Base-by-base conservation (phyloP, 2,113 vertebrate genomes). In the Dendropsophus ebraccatus region DNA sequence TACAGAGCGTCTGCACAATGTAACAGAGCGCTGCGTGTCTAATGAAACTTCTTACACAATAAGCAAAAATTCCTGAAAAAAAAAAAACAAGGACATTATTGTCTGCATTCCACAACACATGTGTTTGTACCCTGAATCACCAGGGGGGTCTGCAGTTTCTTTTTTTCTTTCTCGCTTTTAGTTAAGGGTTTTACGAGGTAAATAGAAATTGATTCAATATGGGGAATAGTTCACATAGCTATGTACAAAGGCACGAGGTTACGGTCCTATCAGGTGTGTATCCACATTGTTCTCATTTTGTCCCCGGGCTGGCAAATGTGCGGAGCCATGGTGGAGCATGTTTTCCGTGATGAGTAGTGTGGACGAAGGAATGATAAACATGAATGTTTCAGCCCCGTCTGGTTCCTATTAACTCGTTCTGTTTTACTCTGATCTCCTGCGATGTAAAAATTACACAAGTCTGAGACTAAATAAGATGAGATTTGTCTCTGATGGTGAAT, bases 51-150 rank as follows among this genome's bases (percentile, higher is more conserved):
- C 58, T 85, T 77, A 79, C 84, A 85, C 75, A 85, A 79, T 85
- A 85, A 79, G 62, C 30, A 79, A 80, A 52, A 72, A 73, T 86
- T 67, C 23, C 35, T 80, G 23, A 79, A 30, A 78, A 54, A 78
- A n/a, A 52, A 62, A 58, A 81, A 86, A 54, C 52, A 77, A 70
- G 70, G 47, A 47, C 80, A 81, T 81, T 81, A 81, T 56, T 73
- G 76, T 86, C 76, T 80, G 77, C 76, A 86, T 86, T 86, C 76
- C 84, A 80, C 17, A 45, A 81, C n/a, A 73, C 76, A 86, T 81
- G 49, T 86, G 84, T 86, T 58, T 86, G 76, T 81, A 58, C 47
- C 28, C 16, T 72, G 50, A 85, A 73, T 56, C 75, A 85, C 58
- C 49, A 47, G 50, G 76, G 84, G 62, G 49, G 41, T 32, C 65